Percentiles rank a stretch among this genome's conserved stretches.
Evolutionary conservation across 1,140 invertebrate species (phyloP).

Genomic region (Drosophila lacertosa): DNA sequence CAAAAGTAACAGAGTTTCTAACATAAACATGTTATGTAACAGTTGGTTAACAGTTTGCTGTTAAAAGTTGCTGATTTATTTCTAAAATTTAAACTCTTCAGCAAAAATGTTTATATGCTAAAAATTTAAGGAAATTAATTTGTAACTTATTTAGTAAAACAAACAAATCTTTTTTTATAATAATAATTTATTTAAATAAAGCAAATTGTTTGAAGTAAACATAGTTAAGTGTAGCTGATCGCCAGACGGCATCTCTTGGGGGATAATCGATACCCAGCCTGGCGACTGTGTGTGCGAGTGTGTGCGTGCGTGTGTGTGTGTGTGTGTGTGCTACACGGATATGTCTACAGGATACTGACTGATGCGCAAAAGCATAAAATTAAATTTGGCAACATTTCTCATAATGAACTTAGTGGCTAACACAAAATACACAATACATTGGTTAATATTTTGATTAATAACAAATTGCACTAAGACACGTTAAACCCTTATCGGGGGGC

Average conservation of each 20-base stretch:
- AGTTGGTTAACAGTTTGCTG: too few relatives aligned
- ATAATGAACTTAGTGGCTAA: slow-evolving; percentile 78
- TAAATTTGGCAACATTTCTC: slow-evolving; percentile 82
- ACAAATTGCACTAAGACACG: slow-evolving; percentile 68
- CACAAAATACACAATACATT: slow-evolving; percentile 58
- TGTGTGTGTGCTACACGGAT: slow-evolving; percentile 16
- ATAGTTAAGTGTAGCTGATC: slow-evolving; percentile 69
- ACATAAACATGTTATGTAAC: too few relatives aligned
- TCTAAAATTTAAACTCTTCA: too few relatives aligned
- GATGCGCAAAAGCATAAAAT: slow-evolving; percentile 74
- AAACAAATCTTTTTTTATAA: slow-evolving; percentile 28
- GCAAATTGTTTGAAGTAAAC: slow-evolving; percentile 72
- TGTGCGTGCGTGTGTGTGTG: background rate
- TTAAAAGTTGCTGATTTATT: too few relatives aligned
- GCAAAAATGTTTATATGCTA: too few relatives aligned
- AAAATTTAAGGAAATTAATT: too few relatives aligned
- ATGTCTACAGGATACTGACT: slow-evolving; percentile 60
- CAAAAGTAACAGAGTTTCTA: too few relatives aligned
- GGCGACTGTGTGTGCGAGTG: slow-evolving; percentile 22
- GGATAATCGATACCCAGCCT: background rate
- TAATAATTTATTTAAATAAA: slow-evolving; percentile 82
- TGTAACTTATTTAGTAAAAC: background rate
- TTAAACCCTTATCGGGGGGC: background rate
- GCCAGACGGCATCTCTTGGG: slow-evolving; percentile 4
- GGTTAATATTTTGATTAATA: slow-evolving; percentile 48